These are phyloP conservation scores for Dorcus hopei DNA, from an alignment of 2,888 invertebrate genomes.

Conservation along the genomic window DNA sequence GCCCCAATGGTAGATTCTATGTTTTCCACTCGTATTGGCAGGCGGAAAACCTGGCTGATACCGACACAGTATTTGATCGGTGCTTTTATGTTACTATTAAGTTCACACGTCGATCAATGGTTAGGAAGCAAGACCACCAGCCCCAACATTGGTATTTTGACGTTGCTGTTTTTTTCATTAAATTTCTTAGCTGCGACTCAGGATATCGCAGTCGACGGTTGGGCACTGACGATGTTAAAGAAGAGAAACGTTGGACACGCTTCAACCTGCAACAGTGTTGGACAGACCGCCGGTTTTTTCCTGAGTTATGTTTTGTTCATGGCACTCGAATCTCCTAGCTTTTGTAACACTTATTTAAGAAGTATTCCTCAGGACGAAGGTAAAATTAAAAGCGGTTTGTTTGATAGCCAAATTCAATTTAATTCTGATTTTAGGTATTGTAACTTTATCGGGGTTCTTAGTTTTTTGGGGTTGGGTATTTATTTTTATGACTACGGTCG, in stretches of 20 bases:
- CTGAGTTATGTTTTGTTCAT: slow-evolving; percentile 95
- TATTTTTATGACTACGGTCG: slow-evolving; percentile 82
- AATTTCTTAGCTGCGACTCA: slow-evolving; percentile 98
- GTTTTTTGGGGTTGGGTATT: slow-evolving; percentile 95
- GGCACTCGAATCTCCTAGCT: slow-evolving; percentile 91
- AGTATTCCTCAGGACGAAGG: slow-evolving; percentile 64
- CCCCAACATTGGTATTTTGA: slow-evolving; percentile 76
- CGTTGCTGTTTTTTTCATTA: slow-evolving; percentile 81
- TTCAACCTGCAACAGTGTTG: slow-evolving; percentile 97
- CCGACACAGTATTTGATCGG: slow-evolving; percentile 92
- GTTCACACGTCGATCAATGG: slow-evolving; percentile 71
- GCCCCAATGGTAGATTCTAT: slow-evolving; percentile 96
- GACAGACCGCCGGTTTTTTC: slow-evolving; percentile 97
- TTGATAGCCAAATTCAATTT: background rate
- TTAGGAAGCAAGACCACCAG: slow-evolving; percentile 60
- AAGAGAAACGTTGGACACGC: slow-evolving; percentile 97
- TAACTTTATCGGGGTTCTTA: slow-evolving; percentile 69
- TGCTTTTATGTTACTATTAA: slow-evolving; percentile 83
- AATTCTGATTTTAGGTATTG: slow-evolving; percentile 34
- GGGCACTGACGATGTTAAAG: slow-evolving; percentile 98
- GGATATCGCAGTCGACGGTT: slow-evolving; percentile 99
- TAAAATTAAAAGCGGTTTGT: slow-evolving; percentile 40
- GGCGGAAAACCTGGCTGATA: slow-evolving; percentile 93
- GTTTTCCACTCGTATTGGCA: slow-evolving; percentile 78
- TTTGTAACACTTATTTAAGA: slow-evolving; percentile 91